Base-by-base conservation (phyloP, 1,140 invertebrate genomes). In the Ridgeia piscesae region DNA sequence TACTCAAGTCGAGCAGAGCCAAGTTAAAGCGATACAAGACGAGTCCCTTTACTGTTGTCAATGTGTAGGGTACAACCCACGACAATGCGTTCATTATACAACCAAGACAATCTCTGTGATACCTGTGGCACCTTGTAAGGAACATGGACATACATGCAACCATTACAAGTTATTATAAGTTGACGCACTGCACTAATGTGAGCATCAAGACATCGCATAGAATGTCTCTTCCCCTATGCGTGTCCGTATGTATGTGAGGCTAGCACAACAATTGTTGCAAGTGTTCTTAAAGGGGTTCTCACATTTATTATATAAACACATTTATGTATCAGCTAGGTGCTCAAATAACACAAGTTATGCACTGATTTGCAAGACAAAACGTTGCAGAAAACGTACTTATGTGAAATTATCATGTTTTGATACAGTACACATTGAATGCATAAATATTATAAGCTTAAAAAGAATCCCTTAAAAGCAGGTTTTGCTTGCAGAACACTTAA, bases 1-100 rank as follows among this genome's bases (percentile, higher is more conserved):
- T 91, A 27, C 33, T 91, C 33, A 91, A 91, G 91, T 58, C 91
- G 58, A 91, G 91, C 34, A 34, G 58, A 91, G 58, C 58, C 58
- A 77, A 77, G 58, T 77, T 77, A 31, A 77, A 77, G 58, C 58
- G 58, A 77, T 77, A 77, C 58, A 77, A 77, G 58, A 77, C 14
- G 17, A 77, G 58, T 77, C 58, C 58, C 58, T 77, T 77, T 21
- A 21, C 58, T 77, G 58, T 77, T 31, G 27, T 77, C 58, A 77
- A 77, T 21, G 58, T 77, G 58, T 77, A 77, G 58, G 17, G 58
- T 21, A 77, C 58, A 77, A 77, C 58, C 58, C 58, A 77, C 27
- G 58, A 31, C 58, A 27, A 21, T 77, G 0, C 27, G 27, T 21
- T 77, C 14, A 77, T 77, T 31, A 77, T 31, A 77, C 4, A 77